Conservation (phyloP, 2,888 invertebrate genomes). For the Bellardia bayeri region DNA sequence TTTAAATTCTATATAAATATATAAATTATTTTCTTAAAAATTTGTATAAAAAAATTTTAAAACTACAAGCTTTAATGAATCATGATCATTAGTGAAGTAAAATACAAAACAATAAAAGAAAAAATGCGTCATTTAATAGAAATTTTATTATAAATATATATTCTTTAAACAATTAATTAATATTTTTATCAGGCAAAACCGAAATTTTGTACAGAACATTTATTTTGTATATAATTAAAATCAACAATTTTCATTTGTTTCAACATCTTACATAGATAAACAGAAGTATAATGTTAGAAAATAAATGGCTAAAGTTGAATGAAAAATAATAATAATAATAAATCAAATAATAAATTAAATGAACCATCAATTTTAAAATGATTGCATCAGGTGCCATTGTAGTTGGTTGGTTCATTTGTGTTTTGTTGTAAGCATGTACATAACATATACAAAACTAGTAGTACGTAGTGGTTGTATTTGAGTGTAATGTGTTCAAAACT, state of each 20-base stretch:
- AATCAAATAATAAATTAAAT: constrained; percentile 61
- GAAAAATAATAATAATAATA: constrained; percentile 42
- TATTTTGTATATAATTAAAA: not conserved
- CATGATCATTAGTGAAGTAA: not conserved
- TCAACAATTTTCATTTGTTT: not conserved
- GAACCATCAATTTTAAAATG: constrained; percentile 63
- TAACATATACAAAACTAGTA: not conserved
- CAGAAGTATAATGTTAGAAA: not conserved
- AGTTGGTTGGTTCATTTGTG: constrained; percentile 22
- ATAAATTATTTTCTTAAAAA: not conserved
- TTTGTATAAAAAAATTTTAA: not conserved
- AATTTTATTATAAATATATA: not conserved
- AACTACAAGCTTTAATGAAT: constrained; percentile 12
- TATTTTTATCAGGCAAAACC: not conserved
- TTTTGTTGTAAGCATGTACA: not conserved
- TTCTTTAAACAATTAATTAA: not conserved
- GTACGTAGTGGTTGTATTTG: not conserved
- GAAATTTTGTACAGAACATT: not conserved
- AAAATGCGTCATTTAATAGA: constrained; percentile 5
- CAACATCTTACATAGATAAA: not conserved
- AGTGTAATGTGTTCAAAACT: constrained; percentile 30
- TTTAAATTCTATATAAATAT: not conserved
- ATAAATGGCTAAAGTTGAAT: constrained; percentile 31
- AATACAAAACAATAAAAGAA: not conserved
- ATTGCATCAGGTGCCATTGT: constrained; percentile 70